Base-by-base conservation (phyloP, 2,113 vertebrate species). In the Microcebus lehilahytsara region DNA sequence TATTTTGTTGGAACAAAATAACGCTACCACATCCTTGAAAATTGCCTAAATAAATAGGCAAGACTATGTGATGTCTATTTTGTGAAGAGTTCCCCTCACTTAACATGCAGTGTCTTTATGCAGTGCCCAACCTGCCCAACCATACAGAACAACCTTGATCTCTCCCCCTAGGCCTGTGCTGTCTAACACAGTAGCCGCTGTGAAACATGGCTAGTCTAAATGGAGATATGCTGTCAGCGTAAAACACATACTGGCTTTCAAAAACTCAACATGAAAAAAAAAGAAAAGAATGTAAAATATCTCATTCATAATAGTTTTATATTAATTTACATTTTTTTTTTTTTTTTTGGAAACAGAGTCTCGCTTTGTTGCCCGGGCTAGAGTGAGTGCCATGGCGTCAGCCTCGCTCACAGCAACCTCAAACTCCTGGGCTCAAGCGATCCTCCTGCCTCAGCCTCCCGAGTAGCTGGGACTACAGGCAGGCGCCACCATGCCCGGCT, bases 31-130 rank as follows among this genome's bases (percentile, higher is more conserved):
- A 10, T 66, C 12, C 69, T 60, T 80, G 51, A 51, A 67, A 69
- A 62, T 5, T 32, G 3, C 64, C 37, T 1, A 32, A 53, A 77
- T 60, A 75, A 49, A 56, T 2, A 32, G 42, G 83, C 11, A 40
- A 62, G 62, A 37, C 69, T 17, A 3, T 46, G 7, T 77, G 60
- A 37, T 8, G 25, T 71, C 20, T n/a, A 27, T 23, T 9, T 11
- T 1, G 9, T 0, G 19, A 78, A 90, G 71, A 42, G 14, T 5
- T 13, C 0, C 37, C 19, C 64, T 13, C 30, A 51, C 60, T 40
- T n/a, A 12, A 7, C 42, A 7, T 17, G 10, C 53, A 71, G 46
- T 2, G 9, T 16, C 20, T 34, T 23, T 83, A 0, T 46, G 23
- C 75, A 67, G 71, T 34, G 83, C 20, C 3, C 87, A 85, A 1